Conservation (phyloP, 1,140 invertebrate genomes). For the Antheraea mylitta region DNA sequence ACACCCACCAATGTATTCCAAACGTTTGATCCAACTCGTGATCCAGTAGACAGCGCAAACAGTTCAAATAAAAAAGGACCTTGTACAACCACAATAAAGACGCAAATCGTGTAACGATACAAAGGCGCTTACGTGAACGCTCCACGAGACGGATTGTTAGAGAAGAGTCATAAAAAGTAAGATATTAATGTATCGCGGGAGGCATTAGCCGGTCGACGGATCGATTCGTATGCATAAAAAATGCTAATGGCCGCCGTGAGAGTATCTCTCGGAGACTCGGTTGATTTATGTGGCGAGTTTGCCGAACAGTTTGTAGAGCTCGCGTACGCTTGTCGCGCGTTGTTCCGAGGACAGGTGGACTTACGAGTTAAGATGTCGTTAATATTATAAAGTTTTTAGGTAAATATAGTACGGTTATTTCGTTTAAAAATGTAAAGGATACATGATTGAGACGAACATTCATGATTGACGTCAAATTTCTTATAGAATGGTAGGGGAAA, state of each 20-base stretch:
- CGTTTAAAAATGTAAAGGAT: not conserved
- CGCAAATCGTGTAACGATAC: not conserved
- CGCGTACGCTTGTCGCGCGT: slow-evolving; percentile 45
- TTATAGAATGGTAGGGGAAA: too few species aligned
- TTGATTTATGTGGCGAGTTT: slow-evolving; percentile 72
- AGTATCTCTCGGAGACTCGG: slow-evolving; percentile 49
- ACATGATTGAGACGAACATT: too few species aligned
- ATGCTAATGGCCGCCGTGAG: slow-evolving; percentile 72
- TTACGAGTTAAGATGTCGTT: slow-evolving; percentile 18
- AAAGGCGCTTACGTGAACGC: slow-evolving; percentile 33
- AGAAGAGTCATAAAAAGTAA: slow-evolving; percentile 79
- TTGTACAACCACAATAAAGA: not conserved
- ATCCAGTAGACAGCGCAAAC: not conserved
- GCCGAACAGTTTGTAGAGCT: slow-evolving; percentile 40
- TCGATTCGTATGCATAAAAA: slow-evolving; percentile 79
- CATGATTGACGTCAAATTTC: too few species aligned
- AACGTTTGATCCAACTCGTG: not conserved
- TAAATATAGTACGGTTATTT: not conserved
- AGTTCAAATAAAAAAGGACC: not conserved
- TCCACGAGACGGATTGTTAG: slow-evolving; percentile 60
- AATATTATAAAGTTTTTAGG: not conserved
- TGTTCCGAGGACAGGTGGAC: slow-evolving; percentile 56
- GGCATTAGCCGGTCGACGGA: slow-evolving; percentile 74
- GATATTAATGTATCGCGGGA: slow-evolving; percentile 79
- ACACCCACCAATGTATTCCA: not conserved